phyloP scores from a whole-genome alignment of 2,888 invertebrate genomes.

The Meta bourneti region DNA sequence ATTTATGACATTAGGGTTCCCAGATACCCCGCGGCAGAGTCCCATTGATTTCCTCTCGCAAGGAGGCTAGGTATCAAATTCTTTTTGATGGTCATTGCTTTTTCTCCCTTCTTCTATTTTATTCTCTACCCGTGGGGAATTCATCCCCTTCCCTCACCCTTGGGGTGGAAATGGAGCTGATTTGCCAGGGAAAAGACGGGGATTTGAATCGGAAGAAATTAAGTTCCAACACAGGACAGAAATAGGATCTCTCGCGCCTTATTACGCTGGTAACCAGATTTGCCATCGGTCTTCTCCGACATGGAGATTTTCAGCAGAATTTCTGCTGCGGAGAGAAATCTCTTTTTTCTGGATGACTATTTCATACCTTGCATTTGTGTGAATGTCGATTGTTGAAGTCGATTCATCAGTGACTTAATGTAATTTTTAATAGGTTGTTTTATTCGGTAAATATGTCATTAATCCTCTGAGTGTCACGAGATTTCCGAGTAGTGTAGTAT shows the following conservation, averaged over 20 bases:
- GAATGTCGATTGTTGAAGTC: too few relatives aligned
- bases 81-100: not conserved
- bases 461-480: too few relatives aligned
- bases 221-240: constrained; percentile 8
- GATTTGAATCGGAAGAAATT: constrained; percentile 33
- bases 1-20: not conserved
- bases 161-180: too few relatives aligned
- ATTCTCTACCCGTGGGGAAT: too few relatives aligned
- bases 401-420: too few relatives aligned
- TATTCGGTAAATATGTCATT: too few relatives aligned
- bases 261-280: not conserved
- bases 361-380: too few relatives aligned
- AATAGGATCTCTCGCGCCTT: constrained; percentile 4
- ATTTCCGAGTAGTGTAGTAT: too few relatives aligned
- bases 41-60: constrained; percentile 2
- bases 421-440: too few relatives aligned
- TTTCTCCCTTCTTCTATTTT: not conserved
- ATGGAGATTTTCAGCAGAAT: constrained; percentile 18
- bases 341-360: not conserved
- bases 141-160: not conserved
- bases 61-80: constrained; percentile 6
- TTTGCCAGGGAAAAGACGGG: not conserved
- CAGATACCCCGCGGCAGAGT: constrained; percentile 1
- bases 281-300: not conserved
- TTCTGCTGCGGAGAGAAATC: not conserved